A percentile compares a stretch with the other conserved stretches of the same genome.
Conservation (phyloP, 1,140 invertebrate genomes). For the Fopius arisanus region DNA sequence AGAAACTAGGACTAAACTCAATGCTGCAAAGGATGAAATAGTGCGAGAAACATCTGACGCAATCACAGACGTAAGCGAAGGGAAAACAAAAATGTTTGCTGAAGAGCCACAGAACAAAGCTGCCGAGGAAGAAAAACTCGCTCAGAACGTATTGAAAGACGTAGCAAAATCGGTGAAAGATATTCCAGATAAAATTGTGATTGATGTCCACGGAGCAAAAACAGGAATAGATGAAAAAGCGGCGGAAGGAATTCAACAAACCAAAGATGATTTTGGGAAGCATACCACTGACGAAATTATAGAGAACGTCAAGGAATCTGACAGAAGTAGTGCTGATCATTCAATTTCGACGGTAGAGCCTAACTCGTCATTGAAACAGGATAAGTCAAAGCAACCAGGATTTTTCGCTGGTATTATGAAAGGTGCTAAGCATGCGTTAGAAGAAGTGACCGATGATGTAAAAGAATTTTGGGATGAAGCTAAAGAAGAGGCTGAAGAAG, state of each 20-base stretch:
- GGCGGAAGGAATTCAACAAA: slow-evolving; percentile 39
- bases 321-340: too few species aligned
- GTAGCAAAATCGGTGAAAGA: slow-evolving; percentile 8
- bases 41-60: slow-evolving; percentile 1
- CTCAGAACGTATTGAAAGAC: slow-evolving; percentile 8
- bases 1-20: slow-evolving; percentile 13
- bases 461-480: slow-evolving; percentile 45
- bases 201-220: slow-evolving; percentile 39
- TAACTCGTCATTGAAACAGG: slow-evolving; percentile 5
- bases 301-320: slow-evolving; percentile 27
- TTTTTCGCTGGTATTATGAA: slow-evolving; percentile 47
- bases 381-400: slow-evolving; percentile 31
- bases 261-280: neutral
- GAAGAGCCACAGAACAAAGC: slow-evolving; percentile 6
- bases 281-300: slow-evolving; percentile 18
- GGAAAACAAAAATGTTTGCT: slow-evolving; percentile 22
- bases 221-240: slow-evolving; percentile 24
- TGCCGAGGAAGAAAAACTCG: slow-evolving; percentile 23
- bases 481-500: slow-evolving; percentile 37
- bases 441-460: slow-evolving; percentile 40
- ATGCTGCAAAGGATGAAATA: slow-evolving; percentile 24
- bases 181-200: slow-evolving; percentile 12
- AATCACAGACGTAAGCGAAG: neutral
- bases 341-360: too few species aligned
- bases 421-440: slow-evolving; percentile 41